Evolutionary conservation across 2,888 invertebrate species (phyloP), one percentile per base, ranked within the genome.

Genomic region (Heliothis peltigera): DNA sequence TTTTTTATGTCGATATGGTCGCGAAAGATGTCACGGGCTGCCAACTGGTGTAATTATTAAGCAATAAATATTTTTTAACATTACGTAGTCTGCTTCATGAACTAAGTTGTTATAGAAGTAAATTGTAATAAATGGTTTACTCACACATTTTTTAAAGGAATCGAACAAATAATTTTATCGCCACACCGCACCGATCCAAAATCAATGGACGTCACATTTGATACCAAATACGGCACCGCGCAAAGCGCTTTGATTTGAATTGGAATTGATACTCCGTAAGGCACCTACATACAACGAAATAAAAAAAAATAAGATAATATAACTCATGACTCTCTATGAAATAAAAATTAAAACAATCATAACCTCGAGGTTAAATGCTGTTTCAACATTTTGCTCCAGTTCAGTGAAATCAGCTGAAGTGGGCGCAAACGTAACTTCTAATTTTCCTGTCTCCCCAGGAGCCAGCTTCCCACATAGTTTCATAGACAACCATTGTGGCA

Each of bases 121-220:
- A n/a, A n/a, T n/a, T n/a, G n/a, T n/a, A n/a, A n/a, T n/a, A n/a
- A 15, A 25, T 22, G 39, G 10, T 42, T 25, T 61, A 90, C 94
- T 91, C 91, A 96, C 96, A 94, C 90, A 79, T 97, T 97, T 84
- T 92, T 93, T 1, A 96, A 79, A 8, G 95, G 88, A 72, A 96
- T 89, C 7, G 94, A 91, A 81, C 89, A 93, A 71, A 95, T 87
- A 51, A 95, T 87, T 85, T 96, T 96, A 77, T 96, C 92, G 0
- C 97, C 96, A 78, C 96, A 95, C 82, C 95, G 89, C 2, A 96
- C 96, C 10, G 94, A 88, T 19, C 95, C 95, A 83, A 96, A 96
- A 80, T 96, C 89, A 19, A 97, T 86, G 46, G 79, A 76, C 49
- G 87, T 80, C 2, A 92, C 86, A 59, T 91, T 92, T 0, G 95